Base-by-base conservation (phyloP, 2,888 invertebrate species). In the Anthophora plumipes region DNA sequence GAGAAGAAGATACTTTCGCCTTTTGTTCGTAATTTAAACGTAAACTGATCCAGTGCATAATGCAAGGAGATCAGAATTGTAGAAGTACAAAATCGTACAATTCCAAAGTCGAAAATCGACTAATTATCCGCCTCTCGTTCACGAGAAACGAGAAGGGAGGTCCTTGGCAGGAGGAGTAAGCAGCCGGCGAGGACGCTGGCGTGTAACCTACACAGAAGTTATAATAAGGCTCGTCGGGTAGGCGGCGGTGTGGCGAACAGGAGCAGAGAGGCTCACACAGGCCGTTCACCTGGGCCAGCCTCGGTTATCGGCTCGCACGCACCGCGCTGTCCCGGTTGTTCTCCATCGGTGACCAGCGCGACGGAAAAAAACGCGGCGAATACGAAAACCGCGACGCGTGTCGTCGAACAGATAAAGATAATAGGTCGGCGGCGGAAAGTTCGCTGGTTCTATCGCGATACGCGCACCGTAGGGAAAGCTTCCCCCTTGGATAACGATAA, bases 211-310 rank as follows among this genome's bases (percentile, higher is more conserved):
- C 81, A 86, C 77, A 71, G 68, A 60, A 85, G 82, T 87, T 83
- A 84, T 90, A 89, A 90, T 87, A 89, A 89, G 85, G 82, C 82
- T 68, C 41, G 22, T 79, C 77, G 83, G 85, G 91, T 91, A 90
- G 90, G 90, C 68, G 68, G 55, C 85, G 77, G 67, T 77, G 82
- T 70, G 59, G 52, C 22, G 68, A 82, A 80, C 84, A 75, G 85
- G 81, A 86, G 82, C 77, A 74, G 64, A 81, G 61, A 74, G 70
- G 67, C n/a, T n/a, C 69, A 66, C 60, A 81, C 79, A 90, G 92
- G 92, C 89, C 92, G 89, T 92, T 92, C 89, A 92, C 91, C 92
- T 89, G 89, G 69, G 63, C 81, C 79, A 81, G 78, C 76, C 78
- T 82, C 80, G 78, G 86, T 88, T 88, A 87, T 89, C 88, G 85